Conservation (phyloP, 2,797 vertebrate genomes). For the Alcedo quadribrachys region DNA sequence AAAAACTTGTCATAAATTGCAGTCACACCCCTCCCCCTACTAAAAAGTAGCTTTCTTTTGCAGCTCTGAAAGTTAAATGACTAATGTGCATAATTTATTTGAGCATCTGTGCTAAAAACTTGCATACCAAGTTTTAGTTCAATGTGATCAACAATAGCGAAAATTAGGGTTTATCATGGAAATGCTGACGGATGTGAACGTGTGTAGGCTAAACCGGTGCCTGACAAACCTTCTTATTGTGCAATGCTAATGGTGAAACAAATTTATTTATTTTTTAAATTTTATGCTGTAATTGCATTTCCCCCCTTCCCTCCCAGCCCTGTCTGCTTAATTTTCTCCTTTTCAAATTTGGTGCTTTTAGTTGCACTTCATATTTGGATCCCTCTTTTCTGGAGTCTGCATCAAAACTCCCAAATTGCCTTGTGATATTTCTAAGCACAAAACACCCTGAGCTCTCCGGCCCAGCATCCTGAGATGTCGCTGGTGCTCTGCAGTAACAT, state of each 20-base stretch:
- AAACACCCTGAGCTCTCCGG: background rate
- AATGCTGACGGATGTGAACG: constrained; percentile 76
- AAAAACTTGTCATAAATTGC: constrained; percentile 47
- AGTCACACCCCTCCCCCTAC: background rate
- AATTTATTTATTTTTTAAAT: background rate
- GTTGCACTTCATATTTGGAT: constrained; percentile 27
- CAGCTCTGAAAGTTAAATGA: constrained; percentile 72
- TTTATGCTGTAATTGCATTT: constrained; percentile 59
- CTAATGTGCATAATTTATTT: constrained; percentile 78
- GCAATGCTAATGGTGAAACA: constrained; percentile 64
- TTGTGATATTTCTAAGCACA: background rate
- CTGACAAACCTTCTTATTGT: constrained; percentile 78
- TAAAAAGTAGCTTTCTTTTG: constrained; percentile 54
- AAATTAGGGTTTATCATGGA: constrained; percentile 78
- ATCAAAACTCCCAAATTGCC: constrained; percentile 35
- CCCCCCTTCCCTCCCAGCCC: no score
- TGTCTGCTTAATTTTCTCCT: constrained; percentile 63
- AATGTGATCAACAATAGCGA: constrained; percentile 75
- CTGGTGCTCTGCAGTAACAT: constrained; percentile 51
- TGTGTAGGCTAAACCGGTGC: constrained; percentile 70
- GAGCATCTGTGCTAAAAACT: constrained; percentile 77
- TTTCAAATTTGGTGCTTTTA: constrained; percentile 6
- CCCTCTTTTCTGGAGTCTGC: constrained; percentile 30
- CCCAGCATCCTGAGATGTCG: background rate
- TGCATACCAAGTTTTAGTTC: constrained; percentile 76